These are phyloP conservation scores for Lobophora halterata DNA, from an alignment of 2,888 invertebrate species.

Conservation along the genomic window DNA sequence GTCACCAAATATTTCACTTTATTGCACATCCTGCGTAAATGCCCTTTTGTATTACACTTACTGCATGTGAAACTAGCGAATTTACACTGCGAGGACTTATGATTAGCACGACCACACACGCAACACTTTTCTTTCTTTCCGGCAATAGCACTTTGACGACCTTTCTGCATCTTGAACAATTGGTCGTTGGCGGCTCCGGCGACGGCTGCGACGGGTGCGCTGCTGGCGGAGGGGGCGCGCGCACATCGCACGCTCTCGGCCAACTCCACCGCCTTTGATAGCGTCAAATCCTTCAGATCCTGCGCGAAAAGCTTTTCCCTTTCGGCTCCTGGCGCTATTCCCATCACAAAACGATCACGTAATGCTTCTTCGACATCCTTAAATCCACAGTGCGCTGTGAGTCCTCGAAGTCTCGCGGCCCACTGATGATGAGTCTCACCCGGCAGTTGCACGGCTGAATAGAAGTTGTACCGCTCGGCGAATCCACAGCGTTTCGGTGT, in stretches of 20 bases:
- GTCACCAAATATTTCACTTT: constrained; percentile 1
- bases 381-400: constrained; percentile 29
- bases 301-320: constrained; percentile 29
- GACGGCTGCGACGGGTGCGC: background rate
- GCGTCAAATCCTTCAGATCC: constrained; percentile 25
- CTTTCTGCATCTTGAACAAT: constrained; percentile 1
- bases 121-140: constrained; percentile 6
- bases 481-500: constrained; percentile 1
- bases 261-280: constrained; percentile 31
- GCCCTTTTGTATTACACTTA: constrained; percentile 8
- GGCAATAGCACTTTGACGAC: too few relatives aligned
- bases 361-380: constrained; percentile 20
- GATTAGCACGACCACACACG: constrained; percentile 9
- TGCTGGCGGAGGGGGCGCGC: constrained; percentile 20
- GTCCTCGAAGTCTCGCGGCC: constrained; percentile 28
- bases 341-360: constrained; percentile 30
- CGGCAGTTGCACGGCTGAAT: background rate
- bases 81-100: constrained; percentile 5
- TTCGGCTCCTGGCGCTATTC: constrained; percentile 32
- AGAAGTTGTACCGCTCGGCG: background rate
- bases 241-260: constrained; percentile 33
- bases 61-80: constrained; percentile 8
- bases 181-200: too few relatives aligned
- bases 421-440: constrained; percentile 29
- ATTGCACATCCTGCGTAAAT: constrained; percentile 8